Evolutionary conservation across 2,888 invertebrate genomes (phyloP), one percentile per base, ranked within the genome.

Genomic region (Octonoba sinensis): DNA sequence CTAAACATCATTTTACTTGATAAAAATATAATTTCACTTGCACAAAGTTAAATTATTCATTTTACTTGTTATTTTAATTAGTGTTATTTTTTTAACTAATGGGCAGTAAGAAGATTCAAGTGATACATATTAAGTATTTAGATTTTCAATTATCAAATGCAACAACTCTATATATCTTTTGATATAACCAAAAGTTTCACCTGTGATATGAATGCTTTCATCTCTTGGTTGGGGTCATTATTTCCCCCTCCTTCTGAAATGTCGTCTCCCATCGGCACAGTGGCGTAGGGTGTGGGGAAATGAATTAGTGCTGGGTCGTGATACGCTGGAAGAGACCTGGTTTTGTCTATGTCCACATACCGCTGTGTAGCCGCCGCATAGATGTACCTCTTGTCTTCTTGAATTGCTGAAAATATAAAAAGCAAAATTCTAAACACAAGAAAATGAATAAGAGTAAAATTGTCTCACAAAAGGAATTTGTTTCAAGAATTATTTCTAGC

Each of bases 341-440:
- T 76, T 24, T 84, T 84, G 62, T 84, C 82, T n/a, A 84, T 84
- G 59, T 84, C 84, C 46, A 84, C 82, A 54, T 84, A 84, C 13
- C 84, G 76, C 44, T 84, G 84, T 0, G 79, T 72, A 16, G 79
- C 79, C 12, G 83, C 77, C 0, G 75, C 79, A 49, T 83, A 83
- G 16, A 75, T 81, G 64, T 60, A 83, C 11, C 81, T 60, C 51
- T 83, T 83, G 36, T 83, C 83, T 47, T 79, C 79, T 75, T 77
- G 79, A 20, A 83, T 77, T 24, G 83, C 79, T 83, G 36, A 15
- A 75, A 56, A 27, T 11, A 36, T n/a, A 36, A 20, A 20, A 27
- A 22, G n/a, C 51, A 12, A 15, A 3, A 57, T 24, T 56, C 44
- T 22, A 13, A 3, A 4, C 8, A 6, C 1, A 8, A 36, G 11